phyloP scores from a whole-genome alignment of 2,888 invertebrate genomes.

The Clusia tigrina region DNA sequence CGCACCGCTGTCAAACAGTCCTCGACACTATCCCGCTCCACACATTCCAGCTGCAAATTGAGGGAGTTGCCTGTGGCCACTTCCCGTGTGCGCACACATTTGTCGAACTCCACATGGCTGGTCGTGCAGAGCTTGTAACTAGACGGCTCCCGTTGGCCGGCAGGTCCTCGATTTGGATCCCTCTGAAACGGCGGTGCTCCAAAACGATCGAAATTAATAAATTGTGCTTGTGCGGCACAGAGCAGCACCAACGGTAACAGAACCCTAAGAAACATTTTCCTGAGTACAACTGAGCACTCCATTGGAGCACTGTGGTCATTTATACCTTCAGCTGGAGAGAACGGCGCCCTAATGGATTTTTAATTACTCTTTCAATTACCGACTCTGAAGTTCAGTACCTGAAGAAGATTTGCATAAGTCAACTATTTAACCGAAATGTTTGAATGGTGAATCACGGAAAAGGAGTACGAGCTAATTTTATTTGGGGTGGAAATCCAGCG shows the following conservation, averaged over 20 bases:
- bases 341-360: not conserved
- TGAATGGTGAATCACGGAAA: no score
- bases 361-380: no score
- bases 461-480: no score
- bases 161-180: not conserved
- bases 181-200: not conserved
- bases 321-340: not conserved
- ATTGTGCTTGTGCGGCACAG: not conserved
- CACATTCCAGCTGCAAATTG: constrained; percentile 31
- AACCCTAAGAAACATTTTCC: not conserved
- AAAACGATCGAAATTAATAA: not conserved
- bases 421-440: no score
- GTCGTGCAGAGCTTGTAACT: constrained; percentile 31
- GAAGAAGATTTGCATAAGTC: no score
- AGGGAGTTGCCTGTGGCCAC: constrained; percentile 30
- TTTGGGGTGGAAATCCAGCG: no score
- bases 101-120: constrained; percentile 23
- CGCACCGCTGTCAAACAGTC: constrained; percentile 31
- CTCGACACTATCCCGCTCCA: constrained; percentile 20
- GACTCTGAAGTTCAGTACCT: not conserved
- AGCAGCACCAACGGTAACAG: not conserved
- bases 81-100: constrained; percentile 31
- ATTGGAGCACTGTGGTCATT: not conserved
- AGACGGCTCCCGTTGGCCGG: not conserved
- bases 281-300: not conserved